Evolutionary conservation across 2,113 vertebrate genomes (phyloP), one percentile per base, ranked within the genome.

Genomic region (Ursus arctos): DNA sequence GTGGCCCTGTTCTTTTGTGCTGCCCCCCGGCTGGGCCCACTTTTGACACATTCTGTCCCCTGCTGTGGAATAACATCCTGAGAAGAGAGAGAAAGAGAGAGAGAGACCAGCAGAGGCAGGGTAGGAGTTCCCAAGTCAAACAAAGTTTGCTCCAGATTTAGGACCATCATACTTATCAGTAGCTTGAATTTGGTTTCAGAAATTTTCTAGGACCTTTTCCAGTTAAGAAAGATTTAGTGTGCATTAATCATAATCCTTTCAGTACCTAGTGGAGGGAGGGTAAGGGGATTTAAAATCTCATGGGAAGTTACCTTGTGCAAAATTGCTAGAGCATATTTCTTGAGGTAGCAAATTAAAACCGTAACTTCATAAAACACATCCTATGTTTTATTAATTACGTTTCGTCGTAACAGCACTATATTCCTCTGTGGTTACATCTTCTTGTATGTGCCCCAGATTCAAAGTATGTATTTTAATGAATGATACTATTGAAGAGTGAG

Each of bases 311-410:
- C 96, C 97, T 96, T 91, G 72, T 33, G 33, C 87, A 81, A 28
- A 96, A 51, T 47, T 88, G 31, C 59, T 79, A 80, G 83, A 95
- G 95, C 91, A 4, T 97, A 87, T 61, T 96, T 98, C 81, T 97
- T 96, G 88, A 93, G 61, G 51, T 90, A 94, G 77, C 80, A 98
- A 95, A 97, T 98, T 94, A 95, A 97, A 97, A 94, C 91, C 79
- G 69, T 96, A 97, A 91, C 96, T 97, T 98, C 61, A 76, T 90
- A 93, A 97, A 95, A 94, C 82, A 93, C 49, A 85, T 93, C 97
- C 97, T 95, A 76, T 92, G 47, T 98, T 96, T 97, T 97, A 97
- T 98, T 96, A 98, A 95, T 98, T 97, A 88, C 55, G 33, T 95
- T 93, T 97, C 94, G 87, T 96, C 57, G 1, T 93, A 97, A 91